A percentile compares a stretch with the other conserved stretches of the same genome.
Evolutionary conservation across 2,888 invertebrate species (phyloP).

Genomic region (Romanomermis culicivorax): DNA sequence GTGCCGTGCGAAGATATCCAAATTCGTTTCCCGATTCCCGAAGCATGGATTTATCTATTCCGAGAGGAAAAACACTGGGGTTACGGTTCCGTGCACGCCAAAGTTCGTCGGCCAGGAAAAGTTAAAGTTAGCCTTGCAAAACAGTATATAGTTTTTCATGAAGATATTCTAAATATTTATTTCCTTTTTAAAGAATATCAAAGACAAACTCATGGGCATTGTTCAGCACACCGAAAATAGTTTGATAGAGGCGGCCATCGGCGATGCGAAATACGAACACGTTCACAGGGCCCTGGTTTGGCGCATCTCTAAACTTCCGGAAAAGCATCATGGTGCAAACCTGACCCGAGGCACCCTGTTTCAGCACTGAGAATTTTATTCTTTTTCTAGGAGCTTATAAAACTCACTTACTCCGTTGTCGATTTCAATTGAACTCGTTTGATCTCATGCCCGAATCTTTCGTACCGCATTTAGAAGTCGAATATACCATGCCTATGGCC

Average conservation of each 20-base stretch:
- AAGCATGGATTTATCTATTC: slow-evolving; percentile 97
- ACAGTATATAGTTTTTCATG: neutral
- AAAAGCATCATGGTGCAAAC: slow-evolving; percentile 76
- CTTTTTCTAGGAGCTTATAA: slow-evolving; percentile 97
- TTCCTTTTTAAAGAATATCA: slow-evolving; percentile 22
- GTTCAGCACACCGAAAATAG: slow-evolving; percentile 73
- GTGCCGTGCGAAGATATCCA: slow-evolving; percentile 85
- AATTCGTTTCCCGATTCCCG: slow-evolving; percentile 75
- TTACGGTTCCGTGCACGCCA: slow-evolving; percentile 87
- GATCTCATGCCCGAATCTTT: slow-evolving; percentile 87
- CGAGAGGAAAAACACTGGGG: slow-evolving; percentile 73
- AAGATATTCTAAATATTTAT: too few species aligned
- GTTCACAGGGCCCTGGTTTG: slow-evolving; percentile 90
- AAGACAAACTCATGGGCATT: slow-evolving; percentile 41
- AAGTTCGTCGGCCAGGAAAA: slow-evolving; percentile 39
- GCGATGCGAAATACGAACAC: slow-evolving; percentile 90
- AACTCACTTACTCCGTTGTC: slow-evolving; percentile 77
- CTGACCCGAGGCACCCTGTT: too few species aligned
- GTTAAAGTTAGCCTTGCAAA: slow-evolving; percentile 34
- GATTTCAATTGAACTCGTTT: slow-evolving; percentile 82
- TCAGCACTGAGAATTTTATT: too few species aligned
- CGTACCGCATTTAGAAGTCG: slow-evolving; percentile 65
- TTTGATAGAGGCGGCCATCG: slow-evolving; percentile 80
- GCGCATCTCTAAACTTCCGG: slow-evolving; percentile 88
- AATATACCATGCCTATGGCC: slow-evolving; percentile 95